A percentile compares a stretch with the other conserved stretches of the same genome.
phyloP scores from a whole-genome alignment of 1,140 invertebrate species.

The Colletes latitarsis region DNA sequence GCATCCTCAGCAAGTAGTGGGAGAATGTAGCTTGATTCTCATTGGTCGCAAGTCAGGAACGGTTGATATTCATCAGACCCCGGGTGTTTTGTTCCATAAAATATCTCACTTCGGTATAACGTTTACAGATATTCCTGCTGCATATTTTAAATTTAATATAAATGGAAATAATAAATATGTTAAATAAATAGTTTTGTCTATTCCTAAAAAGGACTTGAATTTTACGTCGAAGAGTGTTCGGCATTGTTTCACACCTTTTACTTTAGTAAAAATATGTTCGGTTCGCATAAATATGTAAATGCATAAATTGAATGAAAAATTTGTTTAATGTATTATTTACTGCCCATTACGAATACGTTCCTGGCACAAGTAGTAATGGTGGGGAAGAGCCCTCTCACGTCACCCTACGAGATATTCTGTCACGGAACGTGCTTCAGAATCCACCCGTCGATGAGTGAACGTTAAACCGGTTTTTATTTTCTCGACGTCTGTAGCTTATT shows the following conservation, averaged over 20 bases:
- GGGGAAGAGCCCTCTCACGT: constrained; percentile 37
- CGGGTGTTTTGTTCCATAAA: too few species aligned
- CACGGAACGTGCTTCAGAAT: constrained; percentile 37
- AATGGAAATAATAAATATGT: too few species aligned
- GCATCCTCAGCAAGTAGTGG: background rate
- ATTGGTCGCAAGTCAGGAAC: constrained; percentile 22
- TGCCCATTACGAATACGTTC: background rate
- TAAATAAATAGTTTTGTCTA: too few species aligned
- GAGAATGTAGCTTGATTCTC: constrained; percentile 2
- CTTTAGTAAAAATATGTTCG: too few species aligned
- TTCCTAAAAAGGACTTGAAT: too few species aligned
- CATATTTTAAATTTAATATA: too few species aligned
- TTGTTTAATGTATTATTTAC: background rate
- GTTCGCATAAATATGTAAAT: too few species aligned
- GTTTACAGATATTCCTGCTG: too few species aligned
- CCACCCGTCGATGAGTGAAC: constrained; percentile 39
- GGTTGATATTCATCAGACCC: background rate
- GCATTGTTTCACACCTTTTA: too few species aligned
- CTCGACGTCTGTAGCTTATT: background rate
- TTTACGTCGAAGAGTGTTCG: too few species aligned
- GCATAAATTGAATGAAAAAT: too few species aligned
- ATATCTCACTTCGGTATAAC: background rate
- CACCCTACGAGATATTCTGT: constrained; percentile 35
- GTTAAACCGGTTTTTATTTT: constrained; percentile 33
- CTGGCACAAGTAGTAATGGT: constrained; percentile 9